Conservation (phyloP, 2,888 invertebrate species). For the Nysson spinosus region DNA sequence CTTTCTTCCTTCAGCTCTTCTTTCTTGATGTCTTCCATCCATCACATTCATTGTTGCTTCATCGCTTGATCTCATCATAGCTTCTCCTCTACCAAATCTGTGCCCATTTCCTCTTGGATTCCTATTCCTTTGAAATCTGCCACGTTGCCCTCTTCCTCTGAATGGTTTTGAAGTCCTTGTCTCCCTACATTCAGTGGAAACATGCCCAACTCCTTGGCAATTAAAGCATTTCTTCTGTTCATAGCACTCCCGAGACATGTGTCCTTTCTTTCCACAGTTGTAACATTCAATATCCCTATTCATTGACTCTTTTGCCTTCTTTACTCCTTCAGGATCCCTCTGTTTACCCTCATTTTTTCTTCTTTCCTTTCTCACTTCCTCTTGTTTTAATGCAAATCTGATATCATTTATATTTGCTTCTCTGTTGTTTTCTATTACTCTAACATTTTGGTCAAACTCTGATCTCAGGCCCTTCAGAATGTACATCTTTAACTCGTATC, state of each 20-base stretch:
- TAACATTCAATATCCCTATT: slow-evolving; percentile 13
- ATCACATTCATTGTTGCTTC: slow-evolving; percentile 6
- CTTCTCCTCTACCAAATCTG: background rate
- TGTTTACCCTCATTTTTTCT: background rate
- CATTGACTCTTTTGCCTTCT: background rate
- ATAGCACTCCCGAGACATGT: slow-evolving; percentile 2
- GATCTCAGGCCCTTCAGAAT: background rate
- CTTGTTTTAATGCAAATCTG: slow-evolving; percentile 14
- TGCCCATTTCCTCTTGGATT: background rate
- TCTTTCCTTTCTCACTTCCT: background rate
- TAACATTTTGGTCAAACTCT: slow-evolving; percentile 9
- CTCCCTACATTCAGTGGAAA: background rate
- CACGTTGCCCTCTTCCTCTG: background rate
- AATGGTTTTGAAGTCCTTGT: background rate
- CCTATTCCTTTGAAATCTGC: background rate
- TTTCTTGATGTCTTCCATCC: background rate
- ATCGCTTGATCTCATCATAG: slow-evolving; percentile 1
- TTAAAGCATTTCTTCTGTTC: slow-evolving; percentile 3
- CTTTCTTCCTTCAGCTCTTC: no score
- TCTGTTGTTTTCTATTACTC: slow-evolving; percentile 1
- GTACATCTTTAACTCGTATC: slow-evolving; percentile 18
- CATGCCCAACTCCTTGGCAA: slow-evolving; percentile 8
- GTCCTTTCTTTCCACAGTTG: slow-evolving; percentile 7
- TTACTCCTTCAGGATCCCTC: background rate
- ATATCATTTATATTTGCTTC: background rate